These are phyloP conservation scores for Leucoma salicis DNA, from an alignment of 2,888 invertebrate species.

Conservation along the genomic window DNA sequence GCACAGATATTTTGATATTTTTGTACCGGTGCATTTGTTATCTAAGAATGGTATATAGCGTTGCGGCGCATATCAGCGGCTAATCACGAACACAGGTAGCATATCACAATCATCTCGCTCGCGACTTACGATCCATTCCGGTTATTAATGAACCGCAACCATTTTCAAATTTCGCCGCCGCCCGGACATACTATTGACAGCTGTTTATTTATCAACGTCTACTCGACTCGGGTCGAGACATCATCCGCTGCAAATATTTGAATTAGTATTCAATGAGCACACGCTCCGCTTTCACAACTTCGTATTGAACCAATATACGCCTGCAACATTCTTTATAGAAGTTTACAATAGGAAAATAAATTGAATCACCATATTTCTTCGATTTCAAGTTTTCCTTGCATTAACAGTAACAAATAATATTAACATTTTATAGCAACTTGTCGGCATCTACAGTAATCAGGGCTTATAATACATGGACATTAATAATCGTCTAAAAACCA, in stretches of 20 bases:
- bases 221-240: slow-evolving; percentile 41
- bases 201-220: slow-evolving; percentile 72
- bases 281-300: slow-evolving; percentile 41
- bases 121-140: slow-evolving; percentile 59
- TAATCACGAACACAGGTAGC: slow-evolving; percentile 72
- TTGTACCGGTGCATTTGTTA: slow-evolving; percentile 18
- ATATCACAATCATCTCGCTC: slow-evolving; percentile 57
- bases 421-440: slow-evolving; percentile 48
- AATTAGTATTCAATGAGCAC: slow-evolving; percentile 49
- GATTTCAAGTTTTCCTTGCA: no score
- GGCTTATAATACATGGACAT: slow-evolving; percentile 47
- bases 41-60: slow-evolving; percentile 11
- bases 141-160: slow-evolving; percentile 66
- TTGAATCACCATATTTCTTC: slow-evolving; percentile 43
- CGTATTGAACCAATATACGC: slow-evolving; percentile 30
- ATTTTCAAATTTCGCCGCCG: slow-evolving; percentile 63
- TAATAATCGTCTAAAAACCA: slow-evolving; percentile 56
- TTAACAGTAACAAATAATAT: no score
- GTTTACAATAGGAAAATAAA: slow-evolving; percentile 50
- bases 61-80: slow-evolving; percentile 29
- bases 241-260: slow-evolving; percentile 59
- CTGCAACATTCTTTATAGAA: slow-evolving; percentile 44
- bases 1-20: slow-evolving; percentile 22
- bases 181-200: slow-evolving; percentile 64
- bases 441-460: slow-evolving; percentile 50